Percentiles rank a stretch among this genome's conserved stretches.
phyloP scores from a whole-genome alignment of 1,140 invertebrate species.

The Drosophila subpulchrella region DNA sequence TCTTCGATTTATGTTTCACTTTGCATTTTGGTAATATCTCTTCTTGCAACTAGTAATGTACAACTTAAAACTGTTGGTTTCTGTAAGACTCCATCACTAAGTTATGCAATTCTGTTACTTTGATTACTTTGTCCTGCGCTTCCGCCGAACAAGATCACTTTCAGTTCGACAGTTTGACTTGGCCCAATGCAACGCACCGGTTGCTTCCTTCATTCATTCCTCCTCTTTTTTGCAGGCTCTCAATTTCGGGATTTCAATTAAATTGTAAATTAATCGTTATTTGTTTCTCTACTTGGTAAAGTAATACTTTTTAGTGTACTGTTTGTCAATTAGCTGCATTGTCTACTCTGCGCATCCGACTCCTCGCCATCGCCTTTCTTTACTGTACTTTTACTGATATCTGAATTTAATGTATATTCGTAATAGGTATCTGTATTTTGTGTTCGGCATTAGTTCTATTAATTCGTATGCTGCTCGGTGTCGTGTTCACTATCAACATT shows the following conservation, averaged over 20 bases:
- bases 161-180: slow-evolving; percentile 3
- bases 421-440: slow-evolving; percentile 30
- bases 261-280: slow-evolving; percentile 53
- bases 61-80: slow-evolving; percentile 68
- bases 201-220: slow-evolving; percentile 15
- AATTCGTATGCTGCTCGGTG: slow-evolving; percentile 76
- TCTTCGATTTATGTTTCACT: slow-evolving; percentile 72
- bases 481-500: slow-evolving; percentile 71
- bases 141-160: slow-evolving; percentile 13
- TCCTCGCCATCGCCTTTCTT: slow-evolving; percentile 7
- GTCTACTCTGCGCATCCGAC: slow-evolving; percentile 38
- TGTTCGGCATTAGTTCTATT: slow-evolving; percentile 70
- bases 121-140: slow-evolving; percentile 6
- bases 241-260: slow-evolving; percentile 34
- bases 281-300: slow-evolving; percentile 73
- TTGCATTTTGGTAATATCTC: slow-evolving; percentile 69
- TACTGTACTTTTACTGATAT: slow-evolving; percentile 14
- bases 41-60: slow-evolving; percentile 55
- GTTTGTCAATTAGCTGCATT: slow-evolving; percentile 54
- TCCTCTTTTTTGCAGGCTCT: not conserved
- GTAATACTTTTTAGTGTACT: slow-evolving; percentile 72
- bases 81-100: slow-evolving; percentile 16
- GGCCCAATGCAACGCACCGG: slow-evolving; percentile 4
- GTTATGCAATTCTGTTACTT: slow-evolving; percentile 22
- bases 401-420: slow-evolving; percentile 32